A percentile compares a stretch with the other conserved stretches of the same genome.
phyloP scores from a whole-genome alignment of 2,797 vertebrate genomes.

The Hylomyscus alleni region DNA sequence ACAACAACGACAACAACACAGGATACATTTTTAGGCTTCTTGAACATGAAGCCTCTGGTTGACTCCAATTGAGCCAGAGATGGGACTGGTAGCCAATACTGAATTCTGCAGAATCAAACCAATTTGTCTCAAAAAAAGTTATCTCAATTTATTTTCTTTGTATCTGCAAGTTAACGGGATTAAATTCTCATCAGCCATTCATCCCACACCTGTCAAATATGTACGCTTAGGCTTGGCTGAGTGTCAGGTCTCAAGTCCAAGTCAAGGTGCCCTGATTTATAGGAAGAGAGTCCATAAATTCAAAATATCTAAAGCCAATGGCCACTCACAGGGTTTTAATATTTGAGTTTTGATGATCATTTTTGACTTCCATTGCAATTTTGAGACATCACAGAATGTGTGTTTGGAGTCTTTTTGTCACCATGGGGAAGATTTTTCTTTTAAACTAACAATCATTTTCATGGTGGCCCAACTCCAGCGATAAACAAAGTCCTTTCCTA shows the following conservation, averaged over 20 bases:
- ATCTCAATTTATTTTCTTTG: conserved; percentile 62
- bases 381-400: conserved; percentile 10
- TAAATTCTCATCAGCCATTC: conserved; percentile 68
- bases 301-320: conserved; percentile 63
- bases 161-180: conserved; percentile 69
- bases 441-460: conserved; percentile 63
- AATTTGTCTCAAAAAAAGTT: conserved; percentile 66
- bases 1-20: neutral
- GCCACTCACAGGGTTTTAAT: conserved; percentile 26
- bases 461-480: neutral
- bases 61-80: conserved; percentile 43
- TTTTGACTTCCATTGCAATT: conserved; percentile 59
- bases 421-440: conserved; percentile 40
- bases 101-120: conserved; percentile 73
- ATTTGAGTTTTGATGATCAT: conserved; percentile 56
- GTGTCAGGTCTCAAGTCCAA: conserved; percentile 15
- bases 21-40: conserved; percentile 33
- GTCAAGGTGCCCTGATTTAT: conserved; percentile 54
- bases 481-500: conserved; percentile 63
- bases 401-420: conserved; percentile 55
- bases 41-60: conserved; percentile 52
- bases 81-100: conserved; percentile 45
- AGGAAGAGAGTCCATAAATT: conserved; percentile 51
- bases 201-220: conserved; percentile 27
- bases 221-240: neutral